Conservation (phyloP, 2,113 vertebrate genomes). For the Lophura nycthemera region DNA sequence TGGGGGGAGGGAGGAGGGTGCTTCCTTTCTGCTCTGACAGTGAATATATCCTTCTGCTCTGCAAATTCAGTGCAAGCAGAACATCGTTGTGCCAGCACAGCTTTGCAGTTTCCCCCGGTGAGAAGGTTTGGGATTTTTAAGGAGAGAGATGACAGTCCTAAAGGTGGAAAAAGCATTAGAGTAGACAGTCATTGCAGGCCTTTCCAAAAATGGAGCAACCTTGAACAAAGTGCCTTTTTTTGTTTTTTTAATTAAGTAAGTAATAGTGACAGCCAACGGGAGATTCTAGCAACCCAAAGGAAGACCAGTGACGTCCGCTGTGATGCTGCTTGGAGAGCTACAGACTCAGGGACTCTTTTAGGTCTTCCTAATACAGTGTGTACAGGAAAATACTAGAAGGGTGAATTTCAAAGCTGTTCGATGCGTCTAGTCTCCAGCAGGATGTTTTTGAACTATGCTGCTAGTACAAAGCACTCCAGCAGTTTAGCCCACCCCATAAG, state of each 20-base stretch:
- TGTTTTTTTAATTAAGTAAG: background rate
- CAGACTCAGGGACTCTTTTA: background rate
- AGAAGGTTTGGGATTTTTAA: background rate
- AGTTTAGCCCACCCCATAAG: background rate
- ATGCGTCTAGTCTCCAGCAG: background rate
- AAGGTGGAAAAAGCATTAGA: background rate
- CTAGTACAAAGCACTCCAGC: background rate
- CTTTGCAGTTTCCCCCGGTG: background rate
- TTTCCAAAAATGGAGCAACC: conserved; percentile 51
- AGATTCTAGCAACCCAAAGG: conserved; percentile 39
- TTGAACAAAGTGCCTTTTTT: background rate
- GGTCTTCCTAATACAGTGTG: conserved; percentile 55
- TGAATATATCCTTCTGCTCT: conserved; percentile 11
- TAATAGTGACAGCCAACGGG: conserved; percentile 34
- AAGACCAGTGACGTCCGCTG: conserved; percentile 45
- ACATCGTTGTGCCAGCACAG: background rate
- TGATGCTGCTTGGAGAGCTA: conserved; percentile 9
- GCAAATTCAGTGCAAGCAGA: background rate
- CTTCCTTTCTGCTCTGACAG: conserved; percentile 32
- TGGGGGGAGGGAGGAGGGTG: background rate
- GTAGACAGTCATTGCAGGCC: background rate
- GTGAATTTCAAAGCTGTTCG: background rate
- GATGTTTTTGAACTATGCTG: conserved; percentile 24
- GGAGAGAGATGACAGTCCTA: background rate
- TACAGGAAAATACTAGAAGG: conserved; percentile 25